Evolutionary conservation across 2,113 vertebrate species (phyloP).

Genomic region (Spheniscus mendiculus): DNA sequence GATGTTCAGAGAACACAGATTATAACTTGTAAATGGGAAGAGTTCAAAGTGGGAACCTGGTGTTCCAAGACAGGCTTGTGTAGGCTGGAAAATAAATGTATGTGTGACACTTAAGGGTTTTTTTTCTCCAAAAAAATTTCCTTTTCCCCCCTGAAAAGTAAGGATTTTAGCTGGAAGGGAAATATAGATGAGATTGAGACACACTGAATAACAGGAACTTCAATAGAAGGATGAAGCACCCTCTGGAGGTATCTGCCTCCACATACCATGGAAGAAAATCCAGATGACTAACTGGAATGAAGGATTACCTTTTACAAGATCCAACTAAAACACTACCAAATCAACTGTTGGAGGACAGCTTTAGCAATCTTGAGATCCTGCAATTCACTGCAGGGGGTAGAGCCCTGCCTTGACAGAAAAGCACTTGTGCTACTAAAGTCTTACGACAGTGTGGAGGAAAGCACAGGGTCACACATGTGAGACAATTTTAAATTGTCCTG

Average conservation of each 20-base stretch:
- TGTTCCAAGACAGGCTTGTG: neutral
- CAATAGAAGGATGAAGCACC: neutral
- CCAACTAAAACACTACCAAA: neutral
- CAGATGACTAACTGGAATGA: neutral
- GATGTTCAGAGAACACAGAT: neutral
- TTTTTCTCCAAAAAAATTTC: rapidly evolving
- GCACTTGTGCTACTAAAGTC: neutral
- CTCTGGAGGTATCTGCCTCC: neutral
- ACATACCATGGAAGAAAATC: neutral
- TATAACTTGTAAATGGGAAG: neutral
- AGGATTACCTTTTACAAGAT: neutral
- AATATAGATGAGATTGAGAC: neutral
- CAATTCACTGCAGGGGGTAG: neutral
- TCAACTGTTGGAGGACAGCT: neutral
- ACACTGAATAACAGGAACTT: neutral
- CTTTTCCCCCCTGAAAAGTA: neutral
- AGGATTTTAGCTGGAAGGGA: neutral
- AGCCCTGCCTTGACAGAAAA: neutral
- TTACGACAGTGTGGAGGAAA: neutral
- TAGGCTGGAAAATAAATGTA: neutral
- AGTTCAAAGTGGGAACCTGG: neutral
- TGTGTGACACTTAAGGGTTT: neutral
- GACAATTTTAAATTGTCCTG: neutral
- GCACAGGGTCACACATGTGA: neutral
- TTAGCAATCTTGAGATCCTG: neutral